Conservation (phyloP, 2,113 vertebrate genomes). For the Charina bottae region DNA sequence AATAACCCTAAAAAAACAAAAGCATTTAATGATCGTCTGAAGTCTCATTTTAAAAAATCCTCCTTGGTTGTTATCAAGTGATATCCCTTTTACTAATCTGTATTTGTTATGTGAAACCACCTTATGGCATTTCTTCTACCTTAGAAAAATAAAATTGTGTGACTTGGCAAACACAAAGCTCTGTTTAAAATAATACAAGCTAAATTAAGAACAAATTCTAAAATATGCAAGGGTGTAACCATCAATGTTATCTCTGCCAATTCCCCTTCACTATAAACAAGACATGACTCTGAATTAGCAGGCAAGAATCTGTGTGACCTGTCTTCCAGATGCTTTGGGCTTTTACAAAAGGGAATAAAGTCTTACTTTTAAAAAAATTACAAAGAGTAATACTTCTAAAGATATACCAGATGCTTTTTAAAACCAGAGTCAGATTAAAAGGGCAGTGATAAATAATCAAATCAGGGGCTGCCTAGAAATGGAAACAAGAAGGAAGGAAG, state of each 20-base stretch:
- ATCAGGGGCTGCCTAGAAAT: constrained; percentile 19
- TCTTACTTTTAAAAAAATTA: background rate
- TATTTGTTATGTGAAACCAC: background rate
- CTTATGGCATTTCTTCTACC: background rate
- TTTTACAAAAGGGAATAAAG: background rate
- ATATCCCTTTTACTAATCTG: background rate
- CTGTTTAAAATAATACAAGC: background rate
- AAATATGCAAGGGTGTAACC: background rate
- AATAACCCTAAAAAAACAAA: background rate
- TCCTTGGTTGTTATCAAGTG: background rate
- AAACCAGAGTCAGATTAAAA: constrained; percentile 36
- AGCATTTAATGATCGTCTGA: background rate
- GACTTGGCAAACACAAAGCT: background rate
- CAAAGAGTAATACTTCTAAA: constrained; percentile 38
- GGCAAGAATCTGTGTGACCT: background rate
- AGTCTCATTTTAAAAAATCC: background rate
- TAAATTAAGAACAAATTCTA: background rate
- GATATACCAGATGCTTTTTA: constrained; percentile 25
- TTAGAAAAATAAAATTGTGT: background rate
- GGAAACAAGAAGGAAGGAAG: constrained; percentile 20
- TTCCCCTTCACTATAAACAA: background rate
- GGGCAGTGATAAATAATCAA: constrained; percentile 47
- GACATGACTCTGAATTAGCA: constrained; percentile 5
- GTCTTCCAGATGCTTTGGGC: background rate
- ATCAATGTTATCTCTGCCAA: background rate